phyloP scores from a whole-genome alignment of 2,113 vertebrate species.

The Sapayoa aenigma region DNA sequence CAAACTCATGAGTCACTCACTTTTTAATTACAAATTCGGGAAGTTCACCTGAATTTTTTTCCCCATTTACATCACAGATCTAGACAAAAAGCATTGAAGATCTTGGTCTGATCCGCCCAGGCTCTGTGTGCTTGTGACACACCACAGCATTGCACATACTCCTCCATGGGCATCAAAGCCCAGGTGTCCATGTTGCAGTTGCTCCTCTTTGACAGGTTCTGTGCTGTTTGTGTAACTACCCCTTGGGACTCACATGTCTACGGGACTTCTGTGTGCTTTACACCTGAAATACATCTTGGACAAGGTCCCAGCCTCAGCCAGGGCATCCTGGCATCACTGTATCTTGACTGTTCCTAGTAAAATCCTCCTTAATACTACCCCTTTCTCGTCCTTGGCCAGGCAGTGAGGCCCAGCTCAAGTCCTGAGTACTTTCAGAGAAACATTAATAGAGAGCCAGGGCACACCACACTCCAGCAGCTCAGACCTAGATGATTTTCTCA shows the following conservation, averaged over 20 bases:
- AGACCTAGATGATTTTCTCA: neutral
- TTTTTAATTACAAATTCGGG: neutral
- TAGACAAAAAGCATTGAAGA: neutral
- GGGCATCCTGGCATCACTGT: neutral
- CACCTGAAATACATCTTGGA: neutral
- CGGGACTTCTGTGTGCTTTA: neutral
- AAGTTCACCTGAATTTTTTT: neutral
- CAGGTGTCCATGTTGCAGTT: neutral
- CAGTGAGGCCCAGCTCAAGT: neutral
- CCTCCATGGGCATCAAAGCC: rapidly evolving
- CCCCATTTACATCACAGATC: neutral
- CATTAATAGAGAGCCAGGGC: neutral
- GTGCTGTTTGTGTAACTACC: neutral
- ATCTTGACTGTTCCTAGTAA: neutral
- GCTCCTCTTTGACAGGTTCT: neutral
- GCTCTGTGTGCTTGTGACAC: neutral
- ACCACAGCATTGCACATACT: neutral
- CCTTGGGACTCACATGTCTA: neutral
- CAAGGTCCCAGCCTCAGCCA: neutral
- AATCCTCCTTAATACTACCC: neutral
- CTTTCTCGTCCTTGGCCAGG: neutral
- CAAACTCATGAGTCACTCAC: neutral
- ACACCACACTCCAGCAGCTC: neutral
- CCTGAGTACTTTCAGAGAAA: neutral
- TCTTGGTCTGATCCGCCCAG: neutral